These are phyloP conservation scores for Trochalopteron elliotii DNA, from an alignment of 2,113 vertebrate species.

Conservation along the genomic window DNA sequence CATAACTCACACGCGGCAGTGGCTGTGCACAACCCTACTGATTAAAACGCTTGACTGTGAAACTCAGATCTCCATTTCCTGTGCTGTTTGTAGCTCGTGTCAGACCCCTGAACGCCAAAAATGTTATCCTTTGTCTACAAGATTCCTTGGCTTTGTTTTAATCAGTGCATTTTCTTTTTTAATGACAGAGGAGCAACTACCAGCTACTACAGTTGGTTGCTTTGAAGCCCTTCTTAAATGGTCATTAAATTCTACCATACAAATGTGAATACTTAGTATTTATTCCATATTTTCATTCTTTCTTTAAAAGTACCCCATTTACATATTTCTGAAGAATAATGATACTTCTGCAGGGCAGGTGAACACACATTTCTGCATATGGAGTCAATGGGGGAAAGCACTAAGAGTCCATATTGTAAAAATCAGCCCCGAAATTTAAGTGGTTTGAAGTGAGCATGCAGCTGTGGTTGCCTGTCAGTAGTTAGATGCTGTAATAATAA, in stretches of 20 bases:
- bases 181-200: not conserved
- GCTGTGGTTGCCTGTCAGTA: slow-evolving; percentile 58
- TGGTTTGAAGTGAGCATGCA: slow-evolving; percentile 24
- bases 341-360: slow-evolving; percentile 55
- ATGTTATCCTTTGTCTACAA: slow-evolving; percentile 24
- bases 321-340: slow-evolving; percentile 52
- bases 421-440: slow-evolving; percentile 53
- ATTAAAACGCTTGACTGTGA: slow-evolving; percentile 2
- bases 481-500: slow-evolving; percentile 61
- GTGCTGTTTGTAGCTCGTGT: not conserved
- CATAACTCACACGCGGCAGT: slow-evolving; percentile 43
- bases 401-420: slow-evolving; percentile 42
- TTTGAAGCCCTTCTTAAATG: slow-evolving; percentile 17
- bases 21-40: slow-evolving; percentile 21
- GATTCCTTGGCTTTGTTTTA: slow-evolving; percentile 25
- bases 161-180: slow-evolving; percentile 14
- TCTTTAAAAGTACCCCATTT: slow-evolving; percentile 34
- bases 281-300: not conserved
- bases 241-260: not conserved
- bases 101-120: not conserved
- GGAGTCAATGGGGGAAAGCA: slow-evolving; percentile 15
- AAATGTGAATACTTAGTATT: slow-evolving; percentile 32
- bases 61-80: slow-evolving; percentile 24
- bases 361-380: slow-evolving; percentile 28
- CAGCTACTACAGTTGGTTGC: not conserved